These are phyloP conservation scores for Spodoptera exigua DNA, from an alignment of 2,888 invertebrate species.

Conservation along the genomic window DNA sequence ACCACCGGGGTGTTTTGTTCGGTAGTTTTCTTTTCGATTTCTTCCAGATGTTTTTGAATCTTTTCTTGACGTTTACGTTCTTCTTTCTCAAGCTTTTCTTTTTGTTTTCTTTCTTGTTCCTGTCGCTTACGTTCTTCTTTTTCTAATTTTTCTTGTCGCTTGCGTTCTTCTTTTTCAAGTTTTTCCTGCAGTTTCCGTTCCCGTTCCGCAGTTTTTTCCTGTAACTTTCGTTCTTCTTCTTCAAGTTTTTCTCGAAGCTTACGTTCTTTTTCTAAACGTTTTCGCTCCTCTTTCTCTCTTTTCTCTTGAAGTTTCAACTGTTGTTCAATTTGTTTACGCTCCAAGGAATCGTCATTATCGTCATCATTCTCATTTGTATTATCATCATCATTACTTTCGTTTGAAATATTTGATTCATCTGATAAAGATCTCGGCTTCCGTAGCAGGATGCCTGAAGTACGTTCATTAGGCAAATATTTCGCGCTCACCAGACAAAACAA, in stretches of 20 bases:
- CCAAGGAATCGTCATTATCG: constrained; percentile 35
- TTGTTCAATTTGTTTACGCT: constrained; percentile 56
- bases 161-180: constrained; percentile 59
- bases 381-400: constrained; percentile 65
- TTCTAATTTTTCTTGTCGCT: constrained; percentile 56
- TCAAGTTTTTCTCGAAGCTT: constrained; percentile 68
- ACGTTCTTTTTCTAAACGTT: constrained; percentile 62
- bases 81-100: constrained; percentile 65
- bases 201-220: constrained; percentile 64
- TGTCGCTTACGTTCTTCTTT: constrained; percentile 65
- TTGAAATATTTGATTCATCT: constrained; percentile 68
- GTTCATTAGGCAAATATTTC: constrained; percentile 82
- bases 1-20: constrained; percentile 55
- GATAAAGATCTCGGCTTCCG: constrained; percentile 68
- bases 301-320: constrained; percentile 51
- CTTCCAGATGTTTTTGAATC: constrained; percentile 59
- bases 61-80: constrained; percentile 60
- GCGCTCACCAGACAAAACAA: constrained; percentile 79
- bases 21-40: constrained; percentile 67
- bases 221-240: constrained; percentile 65
- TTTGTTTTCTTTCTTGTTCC: constrained; percentile 65
- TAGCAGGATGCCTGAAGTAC: constrained; percentile 64
- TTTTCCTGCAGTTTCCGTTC: constrained; percentile 67
- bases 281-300: constrained; percentile 55
- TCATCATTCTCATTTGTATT: constrained; percentile 58